phyloP scores from a whole-genome alignment of 2,888 invertebrate genomes.

The Pseudococcus longispinus region DNA sequence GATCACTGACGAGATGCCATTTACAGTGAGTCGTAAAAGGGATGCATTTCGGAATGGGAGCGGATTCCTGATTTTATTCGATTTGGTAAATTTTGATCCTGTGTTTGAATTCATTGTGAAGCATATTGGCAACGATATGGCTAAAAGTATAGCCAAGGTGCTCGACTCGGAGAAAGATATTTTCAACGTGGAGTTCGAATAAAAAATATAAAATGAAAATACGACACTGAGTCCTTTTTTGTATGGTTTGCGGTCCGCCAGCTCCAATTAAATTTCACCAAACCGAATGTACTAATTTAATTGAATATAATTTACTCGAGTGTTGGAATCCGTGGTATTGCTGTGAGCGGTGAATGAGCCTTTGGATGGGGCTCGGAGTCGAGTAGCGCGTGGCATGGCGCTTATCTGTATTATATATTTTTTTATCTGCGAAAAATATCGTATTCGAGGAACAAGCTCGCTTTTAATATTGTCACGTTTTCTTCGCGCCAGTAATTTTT shows the following conservation, averaged over 20 bases:
- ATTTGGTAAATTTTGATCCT: no score
- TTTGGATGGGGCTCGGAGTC: neutral
- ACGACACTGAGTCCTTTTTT: no score
- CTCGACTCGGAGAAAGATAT: no score
- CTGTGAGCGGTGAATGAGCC: neutral
- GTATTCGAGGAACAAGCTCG: slow-evolving; percentile 2
- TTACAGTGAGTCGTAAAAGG: no score
- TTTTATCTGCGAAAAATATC: neutral
- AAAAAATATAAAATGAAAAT: neutral
- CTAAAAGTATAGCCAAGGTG: no score
- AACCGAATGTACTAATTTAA: neutral
- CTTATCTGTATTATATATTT: neutral
- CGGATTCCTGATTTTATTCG: no score
- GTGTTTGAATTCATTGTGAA: no score
- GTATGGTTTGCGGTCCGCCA: no score
- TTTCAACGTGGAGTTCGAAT: neutral
- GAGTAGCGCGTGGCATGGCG: neutral
- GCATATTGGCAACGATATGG: no score
- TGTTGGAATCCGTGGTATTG: neutral
- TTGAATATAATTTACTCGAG: neutral
- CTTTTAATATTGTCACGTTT: slow-evolving; percentile 11
- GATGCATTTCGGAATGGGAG: no score
- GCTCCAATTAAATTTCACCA: neutral
- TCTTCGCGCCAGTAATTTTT: slow-evolving; percentile 5
- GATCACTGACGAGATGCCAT: no score